A percentile compares a stretch with the other conserved stretches of the same genome.
Conservation (phyloP, 2,888 invertebrate genomes). For the Tipula helvola region DNA sequence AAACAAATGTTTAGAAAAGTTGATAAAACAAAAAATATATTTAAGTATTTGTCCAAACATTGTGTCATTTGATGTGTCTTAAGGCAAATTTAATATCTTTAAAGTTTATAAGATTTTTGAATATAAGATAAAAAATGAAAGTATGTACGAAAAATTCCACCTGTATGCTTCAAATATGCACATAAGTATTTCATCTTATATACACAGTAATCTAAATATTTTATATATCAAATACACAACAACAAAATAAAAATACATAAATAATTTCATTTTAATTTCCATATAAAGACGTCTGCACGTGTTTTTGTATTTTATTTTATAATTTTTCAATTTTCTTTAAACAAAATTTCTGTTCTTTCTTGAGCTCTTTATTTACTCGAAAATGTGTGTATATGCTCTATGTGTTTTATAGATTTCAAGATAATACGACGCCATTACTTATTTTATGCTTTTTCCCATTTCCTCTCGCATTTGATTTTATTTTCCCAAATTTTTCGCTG, state of each 20-base stretch:
- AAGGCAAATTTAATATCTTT: background rate
- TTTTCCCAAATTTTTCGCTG: background rate
- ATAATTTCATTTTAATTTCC: background rate
- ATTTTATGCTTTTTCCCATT: background rate
- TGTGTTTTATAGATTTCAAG: background rate
- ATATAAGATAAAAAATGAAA: background rate
- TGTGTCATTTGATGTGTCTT: background rate
- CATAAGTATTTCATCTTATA: background rate
- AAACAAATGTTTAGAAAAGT: background rate
- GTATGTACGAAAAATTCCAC: background rate
- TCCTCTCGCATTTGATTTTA: background rate
- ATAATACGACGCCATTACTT: conserved; percentile 8
- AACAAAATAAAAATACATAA: background rate
- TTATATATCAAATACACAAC: background rate
- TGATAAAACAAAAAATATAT: background rate
- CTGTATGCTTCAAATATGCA: background rate
- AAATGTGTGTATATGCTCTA: background rate
- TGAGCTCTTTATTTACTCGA: background rate
- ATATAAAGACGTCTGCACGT: conserved; percentile 7
- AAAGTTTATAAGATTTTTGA: background rate
- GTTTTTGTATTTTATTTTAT: background rate
- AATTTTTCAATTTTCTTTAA: background rate
- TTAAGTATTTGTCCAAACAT: background rate
- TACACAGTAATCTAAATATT: background rate
- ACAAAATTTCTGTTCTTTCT: background rate